Evolutionary conservation across 1,140 invertebrate species (phyloP), one percentile per base, ranked within the genome.

Genomic region (Trichonephila clavata): DNA sequence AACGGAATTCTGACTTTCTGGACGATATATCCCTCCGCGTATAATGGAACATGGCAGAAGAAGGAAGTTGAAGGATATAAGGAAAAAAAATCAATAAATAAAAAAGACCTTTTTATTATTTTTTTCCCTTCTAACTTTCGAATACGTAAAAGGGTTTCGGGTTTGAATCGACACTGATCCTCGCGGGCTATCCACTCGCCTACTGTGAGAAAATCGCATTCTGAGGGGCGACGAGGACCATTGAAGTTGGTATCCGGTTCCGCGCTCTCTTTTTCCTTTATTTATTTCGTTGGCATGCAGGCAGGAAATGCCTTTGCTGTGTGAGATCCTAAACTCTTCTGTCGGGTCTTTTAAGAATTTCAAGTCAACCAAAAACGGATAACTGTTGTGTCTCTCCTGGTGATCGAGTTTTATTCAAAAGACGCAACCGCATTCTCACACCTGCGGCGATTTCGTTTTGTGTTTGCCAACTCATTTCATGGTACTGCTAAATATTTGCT

Each of bases 81-180:
- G 32, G 39, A 77, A 32, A 77, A 24, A 14, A 32, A 77, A 68
- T 1, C 7, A 2, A 24, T 24, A 13, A 68, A 24, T 24, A 77
- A 77, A 39, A 32, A 77, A 77, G 32, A 39, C 16, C 8, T 10
- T 50, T 10, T 50, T 50, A 8, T 50, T n/a, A n/a, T n/a, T n/a
- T 50, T 50, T 50, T 50, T 4, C 16, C 13, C 27, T 32, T 16
- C 14, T 0, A 18, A 32, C 59, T 27, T 43, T 88, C 86, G 61
- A 68, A 71, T 88, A 39, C 61, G 32, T 71, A 14, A 88, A 88
- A 71, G 86, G 86, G 86, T 88, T 88, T 88, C 86, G 86, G 57
- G 63, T 88, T 88, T 16, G n/a, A 27, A 32, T 32, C 39, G 63
- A 50, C 27, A 88, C 24, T 71, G 86, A 88, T 88, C 68, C 63